These are phyloP conservation scores for Argya squamiceps DNA, from an alignment of 2,797 vertebrate species.

Conservation along the genomic window DNA sequence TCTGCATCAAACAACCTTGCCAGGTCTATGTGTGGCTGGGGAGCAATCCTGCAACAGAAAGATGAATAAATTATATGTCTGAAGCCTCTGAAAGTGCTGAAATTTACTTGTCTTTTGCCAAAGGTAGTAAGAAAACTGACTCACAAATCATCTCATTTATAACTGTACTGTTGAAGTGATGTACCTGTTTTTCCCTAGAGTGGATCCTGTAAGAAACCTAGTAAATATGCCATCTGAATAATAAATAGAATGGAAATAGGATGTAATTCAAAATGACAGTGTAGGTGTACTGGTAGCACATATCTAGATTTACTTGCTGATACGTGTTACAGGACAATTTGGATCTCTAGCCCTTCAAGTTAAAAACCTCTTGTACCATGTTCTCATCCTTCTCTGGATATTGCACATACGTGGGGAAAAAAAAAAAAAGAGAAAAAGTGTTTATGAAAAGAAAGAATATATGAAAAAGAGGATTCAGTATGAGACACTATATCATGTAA, in stretches of 20 bases:
- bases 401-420: accelerated
- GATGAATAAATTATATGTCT: background rate
- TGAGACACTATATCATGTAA: background rate
- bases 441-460: background rate
- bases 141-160: background rate
- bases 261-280: background rate
- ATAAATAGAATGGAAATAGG: background rate
- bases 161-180: background rate
- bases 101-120: background rate
- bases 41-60: background rate
- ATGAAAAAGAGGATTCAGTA: background rate
- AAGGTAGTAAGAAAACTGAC: background rate
- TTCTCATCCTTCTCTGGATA: background rate
- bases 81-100: background rate
- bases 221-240: background rate
- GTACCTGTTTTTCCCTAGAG: background rate
- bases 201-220: background rate
- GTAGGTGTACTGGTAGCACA: background rate
- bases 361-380: background rate
- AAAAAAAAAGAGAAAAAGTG: background rate
- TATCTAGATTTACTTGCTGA: background rate
- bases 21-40: background rate
- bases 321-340: background rate
- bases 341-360: background rate
- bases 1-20: background rate